phyloP scores from a whole-genome alignment of 2,113 vertebrate genomes.

The Cairina moschata region DNA sequence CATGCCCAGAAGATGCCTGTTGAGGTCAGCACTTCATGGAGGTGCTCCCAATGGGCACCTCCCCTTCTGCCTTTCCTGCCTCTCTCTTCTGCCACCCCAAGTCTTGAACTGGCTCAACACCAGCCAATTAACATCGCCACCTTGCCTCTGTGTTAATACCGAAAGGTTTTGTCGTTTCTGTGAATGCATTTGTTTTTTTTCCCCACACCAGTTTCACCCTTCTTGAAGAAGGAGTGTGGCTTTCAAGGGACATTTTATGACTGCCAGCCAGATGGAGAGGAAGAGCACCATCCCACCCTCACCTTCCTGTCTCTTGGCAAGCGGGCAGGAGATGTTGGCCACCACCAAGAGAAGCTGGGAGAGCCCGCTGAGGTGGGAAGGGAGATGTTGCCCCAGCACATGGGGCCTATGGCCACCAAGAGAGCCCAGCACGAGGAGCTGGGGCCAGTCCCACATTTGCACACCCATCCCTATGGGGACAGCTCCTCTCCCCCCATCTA shows the following conservation, averaged over 20 bases:
- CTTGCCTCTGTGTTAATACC: neutral
- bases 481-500: neutral
- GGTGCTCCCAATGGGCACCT: neutral
- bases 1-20: neutral
- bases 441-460: rapidly evolving
- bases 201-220: neutral
- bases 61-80: neutral
- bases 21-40: neutral
- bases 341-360: neutral
- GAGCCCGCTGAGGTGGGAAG: neutral
- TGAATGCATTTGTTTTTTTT: rapidly evolving
- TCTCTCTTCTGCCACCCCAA: neutral
- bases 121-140: rapidly evolving
- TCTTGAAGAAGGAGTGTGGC: neutral
- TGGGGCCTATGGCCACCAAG: neutral
- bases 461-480: too few relatives aligned
- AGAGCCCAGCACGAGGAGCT: neutral
- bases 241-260: neutral
- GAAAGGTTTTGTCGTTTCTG: rapidly evolving
- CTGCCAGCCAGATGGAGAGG: neutral
- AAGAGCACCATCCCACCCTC: rapidly evolving
- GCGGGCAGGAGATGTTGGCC: rapidly evolving
- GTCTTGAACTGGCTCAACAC: rapidly evolving
- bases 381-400: rapidly evolving
- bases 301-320: neutral